Evolutionary conservation across 2,888 invertebrate species (phyloP), one percentile per base, ranked within the genome.

Genomic region (Cabera pusaria): DNA sequence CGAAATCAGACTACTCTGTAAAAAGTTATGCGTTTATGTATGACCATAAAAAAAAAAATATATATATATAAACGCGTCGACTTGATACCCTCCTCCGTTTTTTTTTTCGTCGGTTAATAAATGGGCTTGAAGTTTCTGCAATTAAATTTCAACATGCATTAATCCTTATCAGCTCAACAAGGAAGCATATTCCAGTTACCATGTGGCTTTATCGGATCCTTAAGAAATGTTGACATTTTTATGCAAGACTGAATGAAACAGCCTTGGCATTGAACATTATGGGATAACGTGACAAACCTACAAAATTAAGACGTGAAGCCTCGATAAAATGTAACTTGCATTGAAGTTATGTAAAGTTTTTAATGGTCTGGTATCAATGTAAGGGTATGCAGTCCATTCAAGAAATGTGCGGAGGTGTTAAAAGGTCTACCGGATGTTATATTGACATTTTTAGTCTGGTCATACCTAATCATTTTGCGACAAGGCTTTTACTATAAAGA

Each of bases 341-440:
- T 42, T 42, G 41, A 36, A 9, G 21, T 31, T 36, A 42, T 36
- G 31, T 18, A 35, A 40, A 40, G 17, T 34, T 8, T n/a, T n/a
- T 2, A 0, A 2, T 16, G 33, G n/a, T n/a, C n/a, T n/a, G n/a
- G n/a, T n/a, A 24, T 7, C n/a, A 32, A 27, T 23, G 19, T 17
- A 28, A 17, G 2, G 12, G 22, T 18, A 18, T 9, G 7, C 14
- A 14, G 34, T 50, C 39, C 24, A 27, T 36, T 33, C 12, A 12
- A 31, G 38, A 38, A 34, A 21, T 20, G 17, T 33, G 24, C 21
- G 24, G 29, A 39, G 33, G 33, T 6, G 22, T 11, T 5, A 4
- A 28, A 26, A 29, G 33, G 40, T 26, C 41, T 35, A 22, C 25
- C 41, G 25, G 35, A n/a, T n/a, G n/a, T n/a, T n/a, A n/a, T n/a